These are phyloP conservation scores for Trichonephila clavata DNA, from an alignment of 1,140 invertebrate species.

Conservation along the genomic window DNA sequence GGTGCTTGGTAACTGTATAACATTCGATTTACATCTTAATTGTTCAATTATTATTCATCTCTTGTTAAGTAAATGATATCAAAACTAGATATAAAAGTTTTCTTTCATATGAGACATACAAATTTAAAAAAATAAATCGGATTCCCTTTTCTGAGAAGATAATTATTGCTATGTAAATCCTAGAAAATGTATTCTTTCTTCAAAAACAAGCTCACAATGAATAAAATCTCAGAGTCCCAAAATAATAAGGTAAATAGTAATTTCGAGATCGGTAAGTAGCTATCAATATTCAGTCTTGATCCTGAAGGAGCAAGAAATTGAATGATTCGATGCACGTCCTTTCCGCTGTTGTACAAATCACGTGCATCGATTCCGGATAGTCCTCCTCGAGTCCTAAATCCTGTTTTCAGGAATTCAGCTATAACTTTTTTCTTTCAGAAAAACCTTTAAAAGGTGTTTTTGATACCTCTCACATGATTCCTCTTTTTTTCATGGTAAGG, in stretches of 20 bases:
- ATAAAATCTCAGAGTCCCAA: background rate
- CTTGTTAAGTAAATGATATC: no score
- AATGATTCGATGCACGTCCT: background rate
- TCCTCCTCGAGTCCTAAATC: background rate
- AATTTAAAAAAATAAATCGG: no score
- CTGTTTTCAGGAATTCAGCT: background rate
- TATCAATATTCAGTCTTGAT: constrained; percentile 54
- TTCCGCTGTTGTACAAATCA: background rate
- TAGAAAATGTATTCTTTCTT: background rate
- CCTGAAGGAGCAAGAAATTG: background rate
- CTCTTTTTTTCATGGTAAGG: no score
- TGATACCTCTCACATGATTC: background rate
- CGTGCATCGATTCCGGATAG: background rate
- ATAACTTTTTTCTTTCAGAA: background rate
- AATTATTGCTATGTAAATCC: background rate
- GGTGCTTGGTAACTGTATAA: no score
- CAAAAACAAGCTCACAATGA: no score
- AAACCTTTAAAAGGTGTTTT: background rate
- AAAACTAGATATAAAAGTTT: no score
- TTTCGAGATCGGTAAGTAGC: constrained; percentile 19
- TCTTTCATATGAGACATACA: no score
- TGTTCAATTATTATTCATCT: no score
- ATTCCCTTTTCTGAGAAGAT: no score
- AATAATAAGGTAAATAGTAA: constrained; percentile 52
- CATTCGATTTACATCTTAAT: no score